Conservation (phyloP, 1,140 invertebrate genomes). For the Sycophaga agraensis region DNA sequence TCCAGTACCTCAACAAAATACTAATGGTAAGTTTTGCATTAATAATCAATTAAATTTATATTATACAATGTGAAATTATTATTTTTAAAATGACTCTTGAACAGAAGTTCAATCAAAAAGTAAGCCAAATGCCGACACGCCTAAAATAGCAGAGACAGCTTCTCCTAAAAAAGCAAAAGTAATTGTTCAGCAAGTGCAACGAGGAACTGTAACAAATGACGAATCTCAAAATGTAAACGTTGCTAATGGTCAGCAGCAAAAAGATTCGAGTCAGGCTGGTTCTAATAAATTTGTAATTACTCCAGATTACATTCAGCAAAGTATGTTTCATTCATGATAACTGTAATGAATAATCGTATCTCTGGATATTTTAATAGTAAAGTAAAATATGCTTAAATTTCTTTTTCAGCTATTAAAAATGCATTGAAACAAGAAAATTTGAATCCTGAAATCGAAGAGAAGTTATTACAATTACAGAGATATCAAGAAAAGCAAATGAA, state of each 20-base stretch:
- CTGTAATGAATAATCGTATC: no score
- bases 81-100: not conserved
- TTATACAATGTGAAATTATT: not conserved
- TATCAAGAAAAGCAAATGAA: slow-evolving; percentile 83
- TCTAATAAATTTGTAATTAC: slow-evolving; percentile 80
- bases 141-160: slow-evolving; percentile 19
- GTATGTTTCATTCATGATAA: slow-evolving; percentile 65
- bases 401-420: slow-evolving; percentile 73
- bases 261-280: slow-evolving; percentile 43
- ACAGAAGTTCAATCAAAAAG: slow-evolving; percentile 23
- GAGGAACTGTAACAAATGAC: slow-evolving; percentile 39
- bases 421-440: slow-evolving; percentile 83
- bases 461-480: slow-evolving; percentile 81
- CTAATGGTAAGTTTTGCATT: not conserved
- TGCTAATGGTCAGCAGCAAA: slow-evolving; percentile 51
- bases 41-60: not conserved
- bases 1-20: not conserved
- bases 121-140: not conserved
- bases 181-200: slow-evolving; percentile 47
- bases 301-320: slow-evolving; percentile 86
- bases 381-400: slow-evolving; percentile 14
- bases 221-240: slow-evolving; percentile 45
- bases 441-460: slow-evolving; percentile 91
- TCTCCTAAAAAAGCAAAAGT: slow-evolving; percentile 51
- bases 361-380: no score